Percentiles rank a stretch among this genome's conserved stretches.
Evolutionary conservation across 2,888 invertebrate genomes (phyloP).

Genomic region (Yponomeuta cagnagella): DNA sequence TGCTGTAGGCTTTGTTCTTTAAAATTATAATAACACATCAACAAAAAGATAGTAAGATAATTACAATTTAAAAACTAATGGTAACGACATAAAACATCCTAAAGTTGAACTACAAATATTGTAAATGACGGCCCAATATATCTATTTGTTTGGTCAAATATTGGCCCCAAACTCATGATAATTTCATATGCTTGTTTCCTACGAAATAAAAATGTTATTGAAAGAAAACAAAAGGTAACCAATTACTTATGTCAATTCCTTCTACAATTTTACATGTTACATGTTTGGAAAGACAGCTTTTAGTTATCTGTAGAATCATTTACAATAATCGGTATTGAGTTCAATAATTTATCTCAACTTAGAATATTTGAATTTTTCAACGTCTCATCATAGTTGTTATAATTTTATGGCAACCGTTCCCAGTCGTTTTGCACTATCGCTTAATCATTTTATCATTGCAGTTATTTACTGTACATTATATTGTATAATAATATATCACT

Average conservation of each 20-base stretch:
- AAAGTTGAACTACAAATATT: too few species aligned
- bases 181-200: too few species aligned
- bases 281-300: background rate
- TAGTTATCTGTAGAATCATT: background rate
- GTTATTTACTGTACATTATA: conserved; percentile 58
- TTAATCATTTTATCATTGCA: conserved; percentile 51
- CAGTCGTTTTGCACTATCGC: conserved; percentile 72
- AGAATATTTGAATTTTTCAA: background rate
- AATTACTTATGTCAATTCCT: background rate
- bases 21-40: too few species aligned
- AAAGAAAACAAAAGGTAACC: background rate
- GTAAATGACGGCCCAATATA: too few species aligned
- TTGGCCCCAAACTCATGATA: too few species aligned
- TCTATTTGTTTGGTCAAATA: too few species aligned
- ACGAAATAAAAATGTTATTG: background rate
- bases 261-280: background rate
- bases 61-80: background rate
- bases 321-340: background rate
- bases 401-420: conserved; percentile 55
- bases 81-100: background rate
- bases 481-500: conserved; percentile 64
- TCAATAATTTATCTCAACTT: background rate
- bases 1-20: too few species aligned
- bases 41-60: background rate
- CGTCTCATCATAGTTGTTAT: background rate